A percentile compares a stretch with the other conserved stretches of the same genome.
These are phyloP conservation scores for Micrasema longulum DNA, from an alignment of 1,140 invertebrate genomes.

Conservation along the genomic window DNA sequence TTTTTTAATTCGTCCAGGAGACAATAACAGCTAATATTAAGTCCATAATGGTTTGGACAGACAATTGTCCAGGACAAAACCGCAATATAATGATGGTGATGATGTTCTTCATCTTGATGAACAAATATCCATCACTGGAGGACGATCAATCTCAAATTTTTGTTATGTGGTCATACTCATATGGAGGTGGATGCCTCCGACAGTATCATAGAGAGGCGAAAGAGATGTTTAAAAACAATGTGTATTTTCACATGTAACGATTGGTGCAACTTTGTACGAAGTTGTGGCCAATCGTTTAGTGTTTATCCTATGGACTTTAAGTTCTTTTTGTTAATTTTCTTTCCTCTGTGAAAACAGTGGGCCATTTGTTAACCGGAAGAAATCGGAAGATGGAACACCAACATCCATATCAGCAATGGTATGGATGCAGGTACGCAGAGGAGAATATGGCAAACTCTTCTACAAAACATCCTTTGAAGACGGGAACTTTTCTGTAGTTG, in stretches of 20 bases:
- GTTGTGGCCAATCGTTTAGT: no score
- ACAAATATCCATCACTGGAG: background rate
- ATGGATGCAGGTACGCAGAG: no score
- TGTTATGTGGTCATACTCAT: background rate
- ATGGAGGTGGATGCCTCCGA: background rate
- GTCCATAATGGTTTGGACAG: slow-evolving; percentile 8
- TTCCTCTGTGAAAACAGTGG: no score
- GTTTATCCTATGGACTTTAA: no score
- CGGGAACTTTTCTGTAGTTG: no score
- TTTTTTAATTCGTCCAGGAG: background rate
- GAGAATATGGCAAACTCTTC: no score
- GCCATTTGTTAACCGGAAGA: no score
- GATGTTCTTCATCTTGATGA: background rate
- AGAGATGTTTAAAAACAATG: slow-evolving; percentile 1
- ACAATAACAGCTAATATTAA: slow-evolving; percentile 2
- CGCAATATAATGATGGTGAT: background rate
- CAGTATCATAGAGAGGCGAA: background rate
- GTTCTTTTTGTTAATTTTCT: no score
- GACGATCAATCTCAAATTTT: slow-evolving; percentile 9
- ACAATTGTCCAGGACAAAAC: slow-evolving; percentile 22
- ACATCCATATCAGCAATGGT: no score
- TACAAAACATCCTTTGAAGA: no score
- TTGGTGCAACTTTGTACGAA: no score
- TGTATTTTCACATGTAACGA: background rate
- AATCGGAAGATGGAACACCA: no score